phyloP scores from a whole-genome alignment of 2,113 vertebrate genomes.

The Eidolon helvum region DNA sequence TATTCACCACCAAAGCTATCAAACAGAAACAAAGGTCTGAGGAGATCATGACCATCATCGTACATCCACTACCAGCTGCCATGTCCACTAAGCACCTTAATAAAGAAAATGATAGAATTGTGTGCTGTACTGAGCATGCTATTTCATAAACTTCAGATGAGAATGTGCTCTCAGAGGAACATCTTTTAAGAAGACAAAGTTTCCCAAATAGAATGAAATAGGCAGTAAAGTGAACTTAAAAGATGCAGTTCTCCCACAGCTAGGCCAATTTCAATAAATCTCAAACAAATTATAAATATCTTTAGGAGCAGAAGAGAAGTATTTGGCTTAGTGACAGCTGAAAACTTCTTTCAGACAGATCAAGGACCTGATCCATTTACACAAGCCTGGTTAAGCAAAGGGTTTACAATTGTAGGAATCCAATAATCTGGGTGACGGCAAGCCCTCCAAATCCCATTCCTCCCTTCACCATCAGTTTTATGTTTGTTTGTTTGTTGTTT shows the following conservation, averaged over 20 bases:
- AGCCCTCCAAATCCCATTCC: background rate
- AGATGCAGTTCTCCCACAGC: background rate
- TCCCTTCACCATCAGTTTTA: background rate
- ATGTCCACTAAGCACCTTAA: background rate
- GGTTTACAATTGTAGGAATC: conserved; percentile 6
- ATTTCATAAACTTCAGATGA: background rate
- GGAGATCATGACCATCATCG: background rate
- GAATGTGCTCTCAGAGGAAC: background rate
- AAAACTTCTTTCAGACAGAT: conserved; percentile 45
- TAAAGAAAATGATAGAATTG: conserved; percentile 5
- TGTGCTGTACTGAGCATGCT: background rate
- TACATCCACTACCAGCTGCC: background rate
- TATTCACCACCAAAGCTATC: background rate
- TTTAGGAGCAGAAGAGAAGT: conserved; percentile 16
- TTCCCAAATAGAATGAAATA: background rate
- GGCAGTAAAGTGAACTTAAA: background rate
- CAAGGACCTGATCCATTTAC: conserved; percentile 35
- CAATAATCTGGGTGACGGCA: background rate
- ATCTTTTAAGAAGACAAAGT: background rate
- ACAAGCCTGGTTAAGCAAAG: conserved; percentile 29
- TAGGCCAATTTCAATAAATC: conserved; percentile 54
- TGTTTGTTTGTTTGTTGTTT: background rate
- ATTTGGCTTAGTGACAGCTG: conserved; percentile 14
- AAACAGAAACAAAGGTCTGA: background rate
- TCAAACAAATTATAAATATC: conserved; percentile 55